These are phyloP conservation scores for Thymallus thymallus DNA, from an alignment of 2,113 vertebrate genomes.

Conservation along the genomic window DNA sequence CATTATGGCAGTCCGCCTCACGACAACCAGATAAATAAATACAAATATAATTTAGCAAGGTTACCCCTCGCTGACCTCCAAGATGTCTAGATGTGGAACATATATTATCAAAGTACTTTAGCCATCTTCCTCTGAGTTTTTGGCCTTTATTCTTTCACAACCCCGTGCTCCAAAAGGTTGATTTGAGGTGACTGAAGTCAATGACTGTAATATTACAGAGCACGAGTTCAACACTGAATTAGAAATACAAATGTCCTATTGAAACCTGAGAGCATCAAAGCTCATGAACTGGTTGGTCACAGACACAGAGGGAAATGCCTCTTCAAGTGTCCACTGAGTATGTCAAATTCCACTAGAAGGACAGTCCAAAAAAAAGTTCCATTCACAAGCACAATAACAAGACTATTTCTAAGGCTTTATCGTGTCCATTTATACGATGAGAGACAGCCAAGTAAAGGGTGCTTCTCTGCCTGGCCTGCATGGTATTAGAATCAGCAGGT, in stretches of 20 bases:
- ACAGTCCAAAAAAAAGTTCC: too few relatives aligned
- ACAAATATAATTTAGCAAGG: conserved; percentile 31
- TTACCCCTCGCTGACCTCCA: conserved; percentile 37
- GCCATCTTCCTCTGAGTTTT: neutral
- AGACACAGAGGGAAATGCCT: conserved; percentile 1
- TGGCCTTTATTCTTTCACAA: neutral
- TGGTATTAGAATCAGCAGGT: conserved; percentile 73
- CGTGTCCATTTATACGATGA: conserved; percentile 57
- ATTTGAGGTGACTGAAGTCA: neutral
- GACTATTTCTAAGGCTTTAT: conserved; percentile 44
- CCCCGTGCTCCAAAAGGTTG: neutral
- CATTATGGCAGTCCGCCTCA: conserved; percentile 55
- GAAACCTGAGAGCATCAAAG: conserved; percentile 26
- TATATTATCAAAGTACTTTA: conserved; percentile 24
- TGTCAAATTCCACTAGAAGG: conserved; percentile 41
- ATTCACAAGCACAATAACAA: too few relatives aligned
- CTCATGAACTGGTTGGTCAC: conserved; percentile 43
- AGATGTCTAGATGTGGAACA: conserved; percentile 27
- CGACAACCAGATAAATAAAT: conserved; percentile 52
- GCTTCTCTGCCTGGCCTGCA: conserved; percentile 49
- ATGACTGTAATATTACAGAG: neutral
- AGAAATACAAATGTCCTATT: neutral
- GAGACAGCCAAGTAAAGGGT: conserved; percentile 55
- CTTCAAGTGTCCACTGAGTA: conserved; percentile 26
- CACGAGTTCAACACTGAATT: neutral